Evolutionary conservation across 2,888 invertebrate genomes (phyloP), one percentile per base, ranked within the genome.

Genomic region (Nyleta sp.): DNA sequence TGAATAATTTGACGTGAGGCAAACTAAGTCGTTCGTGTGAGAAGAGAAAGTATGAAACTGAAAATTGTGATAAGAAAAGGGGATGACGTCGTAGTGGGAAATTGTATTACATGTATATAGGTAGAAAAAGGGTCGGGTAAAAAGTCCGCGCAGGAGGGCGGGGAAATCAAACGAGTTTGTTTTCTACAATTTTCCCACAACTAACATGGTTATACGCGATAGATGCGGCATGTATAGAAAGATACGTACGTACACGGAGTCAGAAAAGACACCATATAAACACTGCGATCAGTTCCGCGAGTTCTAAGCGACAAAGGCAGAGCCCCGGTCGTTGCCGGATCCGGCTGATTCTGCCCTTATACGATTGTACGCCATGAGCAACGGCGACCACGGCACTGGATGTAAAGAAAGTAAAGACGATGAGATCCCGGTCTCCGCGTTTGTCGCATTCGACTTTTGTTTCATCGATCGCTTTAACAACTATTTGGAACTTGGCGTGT

Each of bases 131-230:
- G 44, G 59, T 28, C 28, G 17, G 24, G 48, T 55, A 31, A 67
- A 65, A 52, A 38, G 55, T 24, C 11, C 17, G 17, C 20, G 18
- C 50, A 42, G 42, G 57, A 55, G 59, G 68, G 71, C 57, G 70
- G 79, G 74, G 72, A 77, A 80, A 79, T 65, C 76, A 82, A 85
- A 86, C 89, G 87, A 89, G 89, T 89, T 89, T 88, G 88, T 88
- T 89, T 89, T 88, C 89, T 88, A 88, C 87, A 77, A 86, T 88
- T 89, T 88, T 89, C 88, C 87, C 89, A 87, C 87, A 88, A 84
- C 83, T 82, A 87, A 85, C 85, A 88, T 84, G 88, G 87, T 85
- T 83, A 86, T 85, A 82, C 82, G 80, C 81, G 82, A 84, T 83
- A 83, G 87, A 86, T 85, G 85, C 85, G 84, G 85, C 78, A 74